Evolutionary conservation across 2,888 invertebrate genomes (phyloP), one percentile per base, ranked within the genome.

Genomic region (Melanchra persicariae): DNA sequence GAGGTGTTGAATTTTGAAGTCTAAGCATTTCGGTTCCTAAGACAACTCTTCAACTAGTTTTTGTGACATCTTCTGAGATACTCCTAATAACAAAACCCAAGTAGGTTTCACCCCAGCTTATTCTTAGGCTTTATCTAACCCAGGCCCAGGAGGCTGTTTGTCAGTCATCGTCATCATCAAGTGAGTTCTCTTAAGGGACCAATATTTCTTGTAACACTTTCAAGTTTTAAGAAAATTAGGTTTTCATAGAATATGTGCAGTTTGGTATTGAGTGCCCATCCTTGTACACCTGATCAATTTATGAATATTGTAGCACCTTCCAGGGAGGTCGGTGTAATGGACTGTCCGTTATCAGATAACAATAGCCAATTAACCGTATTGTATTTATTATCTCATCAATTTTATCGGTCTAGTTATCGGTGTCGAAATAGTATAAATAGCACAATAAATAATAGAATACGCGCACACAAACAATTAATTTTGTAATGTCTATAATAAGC

Each of bases 401-500:
- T 57, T 37, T 57, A 57, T 58, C 49, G n/a, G 24, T 63, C 49
- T 51, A 58, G 47, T 65, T 62, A 77, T 40, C 57, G n/a, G 59
- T 80, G 59, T 75, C 64, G 47, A 74, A 75, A 76, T 58, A 60
- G 64, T 52, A 64, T 63, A 63, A 68, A 69, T 52, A 70, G 30
- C 24, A 55, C 47, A 30, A 61, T 70, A 77, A 82, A 79, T 74
- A 34, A 80, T 19, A 63, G 43, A 65, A 69, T 72, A 26, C 51
- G 10, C 64, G 24, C 47, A 49, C 62, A 71, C 67, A 37, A 73
- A 73, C 49, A 75, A 83, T 80, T 74, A 73, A 76, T 73, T 79
- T 40, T 77, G 70, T 77, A 58, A 74, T 67, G 19, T 60, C 57
- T 80, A 70, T 83, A 85, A 85, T 85, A 85, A 85, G 81, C 78